A percentile compares a stretch with the other conserved stretches of the same genome.
These are phyloP conservation scores for Dendrocincla tyrannina DNA, from an alignment of 2,797 vertebrate genomes.

Conservation along the genomic window DNA sequence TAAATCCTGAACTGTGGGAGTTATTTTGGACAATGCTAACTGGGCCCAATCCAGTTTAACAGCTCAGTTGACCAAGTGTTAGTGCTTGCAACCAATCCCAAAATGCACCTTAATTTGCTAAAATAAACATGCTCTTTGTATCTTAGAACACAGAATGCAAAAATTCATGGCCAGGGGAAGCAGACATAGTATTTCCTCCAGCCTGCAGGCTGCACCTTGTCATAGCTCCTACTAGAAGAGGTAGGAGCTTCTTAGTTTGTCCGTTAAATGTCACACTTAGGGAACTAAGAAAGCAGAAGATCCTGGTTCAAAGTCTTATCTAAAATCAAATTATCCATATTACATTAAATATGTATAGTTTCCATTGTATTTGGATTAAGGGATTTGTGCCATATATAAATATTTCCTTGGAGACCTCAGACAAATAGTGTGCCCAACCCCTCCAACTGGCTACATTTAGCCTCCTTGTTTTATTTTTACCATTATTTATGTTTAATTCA, in stretches of 20 bases:
- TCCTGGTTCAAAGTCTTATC: background rate
- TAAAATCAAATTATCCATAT: background rate
- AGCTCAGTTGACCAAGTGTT: background rate
- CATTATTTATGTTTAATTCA: accelerated
- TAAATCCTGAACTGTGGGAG: background rate
- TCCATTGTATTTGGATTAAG: background rate
- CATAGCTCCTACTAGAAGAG: background rate
- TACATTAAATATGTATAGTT: background rate
- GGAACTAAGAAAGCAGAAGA: background rate
- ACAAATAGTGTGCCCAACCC: background rate
- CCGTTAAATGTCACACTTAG: background rate
- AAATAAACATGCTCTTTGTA: background rate
- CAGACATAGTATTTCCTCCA: background rate
- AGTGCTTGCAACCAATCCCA: background rate
- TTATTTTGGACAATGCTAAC: background rate
- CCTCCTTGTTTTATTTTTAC: background rate
- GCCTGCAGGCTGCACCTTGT: background rate
- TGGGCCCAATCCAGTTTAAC: background rate
- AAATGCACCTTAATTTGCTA: background rate
- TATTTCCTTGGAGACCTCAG: background rate
- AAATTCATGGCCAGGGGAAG: background rate
- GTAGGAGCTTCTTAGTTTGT: background rate
- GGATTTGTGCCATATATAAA: background rate
- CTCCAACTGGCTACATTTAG: background rate
- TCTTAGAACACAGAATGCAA: background rate